Conservation (phyloP, 2,888 invertebrate species). For the Hemicrepidius hirtus region DNA sequence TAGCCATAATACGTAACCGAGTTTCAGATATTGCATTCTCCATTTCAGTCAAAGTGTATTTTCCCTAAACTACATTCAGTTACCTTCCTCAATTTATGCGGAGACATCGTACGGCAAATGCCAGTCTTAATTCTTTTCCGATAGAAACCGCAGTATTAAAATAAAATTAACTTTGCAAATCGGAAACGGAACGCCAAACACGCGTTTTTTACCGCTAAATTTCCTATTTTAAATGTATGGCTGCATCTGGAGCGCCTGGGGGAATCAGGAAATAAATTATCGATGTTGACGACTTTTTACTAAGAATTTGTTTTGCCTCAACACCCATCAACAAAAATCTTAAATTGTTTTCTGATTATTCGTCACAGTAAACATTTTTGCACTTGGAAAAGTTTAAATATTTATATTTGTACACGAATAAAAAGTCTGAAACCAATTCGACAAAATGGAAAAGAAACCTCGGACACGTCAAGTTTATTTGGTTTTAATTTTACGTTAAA, state of each 20-base stretch:
- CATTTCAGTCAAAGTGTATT: constrained; percentile 38
- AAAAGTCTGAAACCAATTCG: too few species aligned
- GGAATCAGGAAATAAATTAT: constrained; percentile 54
- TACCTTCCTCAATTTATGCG: constrained; percentile 53
- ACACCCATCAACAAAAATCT: background rate
- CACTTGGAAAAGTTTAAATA: too few species aligned
- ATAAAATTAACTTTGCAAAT: constrained; percentile 59
- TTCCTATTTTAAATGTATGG: constrained; percentile 57
- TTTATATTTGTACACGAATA: too few species aligned
- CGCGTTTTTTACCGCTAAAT: constrained; percentile 57
- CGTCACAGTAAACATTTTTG: background rate
- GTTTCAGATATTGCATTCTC: constrained; percentile 26
- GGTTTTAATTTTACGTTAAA: too few species aligned
- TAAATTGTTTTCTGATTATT: background rate
- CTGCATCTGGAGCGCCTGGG: constrained; percentile 48
- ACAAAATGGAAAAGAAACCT: too few species aligned
- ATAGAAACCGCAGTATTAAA: constrained; percentile 60
- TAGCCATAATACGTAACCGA: background rate
- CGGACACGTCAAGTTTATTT: too few species aligned
- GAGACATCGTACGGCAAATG: constrained; percentile 54
- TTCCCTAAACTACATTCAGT: constrained; percentile 41
- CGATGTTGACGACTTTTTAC: constrained; percentile 46
- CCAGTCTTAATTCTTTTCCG: constrained; percentile 61
- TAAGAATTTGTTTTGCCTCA: constrained; percentile 30
- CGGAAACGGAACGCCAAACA: constrained; percentile 58